phyloP scores from a whole-genome alignment of 2,113 vertebrate species.

The Mus pahari region DNA sequence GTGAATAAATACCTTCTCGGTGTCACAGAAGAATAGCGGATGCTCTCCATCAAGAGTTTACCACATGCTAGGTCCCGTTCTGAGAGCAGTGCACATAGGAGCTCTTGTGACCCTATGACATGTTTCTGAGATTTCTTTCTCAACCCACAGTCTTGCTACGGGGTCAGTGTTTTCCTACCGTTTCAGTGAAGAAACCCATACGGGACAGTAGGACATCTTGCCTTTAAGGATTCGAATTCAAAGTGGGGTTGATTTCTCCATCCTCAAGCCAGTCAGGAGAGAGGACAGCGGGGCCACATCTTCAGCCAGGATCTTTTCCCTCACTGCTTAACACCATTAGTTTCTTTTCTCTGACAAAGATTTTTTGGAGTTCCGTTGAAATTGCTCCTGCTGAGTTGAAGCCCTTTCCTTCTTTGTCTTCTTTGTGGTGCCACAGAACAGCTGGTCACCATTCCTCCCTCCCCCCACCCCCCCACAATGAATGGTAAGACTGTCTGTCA shows the following conservation, averaged over 20 bases:
- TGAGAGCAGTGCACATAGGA: background rate
- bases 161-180: background rate
- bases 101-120: background rate
- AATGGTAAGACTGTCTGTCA: background rate
- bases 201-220: background rate
- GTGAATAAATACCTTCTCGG: background rate
- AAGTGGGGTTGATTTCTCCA: background rate
- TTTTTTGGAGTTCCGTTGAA: conserved; percentile 34
- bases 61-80: background rate
- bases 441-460: conserved; percentile 60
- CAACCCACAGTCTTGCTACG: background rate
- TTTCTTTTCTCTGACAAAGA: background rate
- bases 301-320: conserved; percentile 21
- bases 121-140: background rate
- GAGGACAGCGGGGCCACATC: background rate
- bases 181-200: background rate
- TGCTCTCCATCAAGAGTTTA: background rate
- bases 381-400: background rate
- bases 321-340: background rate
- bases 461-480: background rate
- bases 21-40: background rate
- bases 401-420: conserved; percentile 51
- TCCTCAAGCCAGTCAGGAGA: background rate
- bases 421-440: conserved; percentile 58
- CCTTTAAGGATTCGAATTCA: background rate